Conservation (phyloP, 2,888 invertebrate genomes). For the Andrena hattorfiana region DNA sequence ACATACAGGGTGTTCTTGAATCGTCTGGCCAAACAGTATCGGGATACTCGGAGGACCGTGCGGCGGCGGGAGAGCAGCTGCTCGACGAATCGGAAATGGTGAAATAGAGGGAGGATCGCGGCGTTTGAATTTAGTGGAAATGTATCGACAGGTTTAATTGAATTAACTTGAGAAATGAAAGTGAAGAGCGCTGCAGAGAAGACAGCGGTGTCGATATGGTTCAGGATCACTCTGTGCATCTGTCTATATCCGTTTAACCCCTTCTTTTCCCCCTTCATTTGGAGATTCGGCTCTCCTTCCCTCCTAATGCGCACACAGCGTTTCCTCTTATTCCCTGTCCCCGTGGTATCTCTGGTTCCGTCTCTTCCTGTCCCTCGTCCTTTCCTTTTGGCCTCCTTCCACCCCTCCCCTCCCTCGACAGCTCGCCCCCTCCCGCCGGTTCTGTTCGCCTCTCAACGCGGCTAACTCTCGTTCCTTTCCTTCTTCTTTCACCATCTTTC, state of each 20-base stretch:
- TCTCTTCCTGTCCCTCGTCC: constrained; percentile 32
- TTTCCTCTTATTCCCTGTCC: constrained; percentile 1
- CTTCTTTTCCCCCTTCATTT: constrained; percentile 18
- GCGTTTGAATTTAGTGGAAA: too few species aligned
- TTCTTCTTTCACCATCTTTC: constrained; percentile 44
- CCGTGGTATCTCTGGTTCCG: constrained; percentile 29
- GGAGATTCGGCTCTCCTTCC: not conserved
- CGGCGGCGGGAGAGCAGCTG: too few species aligned
- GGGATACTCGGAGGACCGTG: too few species aligned
- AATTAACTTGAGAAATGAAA: too few species aligned
- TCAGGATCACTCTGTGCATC: not conserved
- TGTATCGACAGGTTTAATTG: too few species aligned
- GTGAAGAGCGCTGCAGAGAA: too few species aligned
- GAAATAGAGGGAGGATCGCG: too few species aligned
- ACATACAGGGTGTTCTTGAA: constrained; percentile 21
- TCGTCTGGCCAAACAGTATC: too few species aligned
- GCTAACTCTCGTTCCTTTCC: constrained; percentile 38
- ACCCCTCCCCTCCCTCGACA: not conserved
- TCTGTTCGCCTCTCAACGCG: constrained; percentile 6
- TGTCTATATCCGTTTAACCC: not conserved
- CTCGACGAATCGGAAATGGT: too few species aligned
- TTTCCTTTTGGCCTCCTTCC: not conserved
- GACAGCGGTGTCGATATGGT: not conserved
- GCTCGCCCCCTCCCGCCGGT: not conserved
- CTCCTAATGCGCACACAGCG: not conserved